Percentiles rank a stretch among this genome's conserved stretches.
Conservation (phyloP, 2,888 invertebrate species). For the Lasioglossum marginatum region DNA sequence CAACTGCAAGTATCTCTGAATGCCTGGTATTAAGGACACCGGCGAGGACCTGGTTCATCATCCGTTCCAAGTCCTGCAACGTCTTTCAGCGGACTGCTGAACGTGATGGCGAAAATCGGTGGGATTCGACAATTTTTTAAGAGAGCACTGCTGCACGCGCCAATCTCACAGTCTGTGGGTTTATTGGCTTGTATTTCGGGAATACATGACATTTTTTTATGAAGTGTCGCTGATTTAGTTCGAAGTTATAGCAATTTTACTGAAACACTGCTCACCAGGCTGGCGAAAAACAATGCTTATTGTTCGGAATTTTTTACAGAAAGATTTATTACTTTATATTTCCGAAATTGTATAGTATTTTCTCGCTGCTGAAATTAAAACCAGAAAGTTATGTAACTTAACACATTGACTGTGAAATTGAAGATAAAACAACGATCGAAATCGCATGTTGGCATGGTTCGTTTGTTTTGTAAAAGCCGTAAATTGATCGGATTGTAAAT, state of each 20-base stretch:
- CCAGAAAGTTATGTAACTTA: neutral
- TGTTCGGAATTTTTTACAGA: neutral
- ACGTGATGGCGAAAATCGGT: neutral
- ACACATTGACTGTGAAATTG: neutral
- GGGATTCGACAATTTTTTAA: neutral
- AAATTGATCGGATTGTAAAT: neutral
- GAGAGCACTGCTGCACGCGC: neutral
- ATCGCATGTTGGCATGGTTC: neutral
- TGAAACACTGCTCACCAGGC: neutral
- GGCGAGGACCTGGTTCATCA: constrained; percentile 1
- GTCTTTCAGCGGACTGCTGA: neutral
- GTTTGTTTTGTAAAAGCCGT: neutral
- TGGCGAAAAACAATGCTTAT: neutral
- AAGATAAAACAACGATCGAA: neutral
- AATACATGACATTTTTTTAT: neutral
- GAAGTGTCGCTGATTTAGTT: neutral
- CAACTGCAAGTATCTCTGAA: constrained; percentile 56
- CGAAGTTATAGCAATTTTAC: too few relatives aligned
- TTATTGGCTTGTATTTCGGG: neutral
- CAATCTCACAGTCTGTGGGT: neutral
- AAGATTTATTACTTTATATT: neutral
- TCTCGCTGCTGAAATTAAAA: neutral
- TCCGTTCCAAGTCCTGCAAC: constrained; percentile 1
- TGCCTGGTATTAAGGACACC: constrained; percentile 36
- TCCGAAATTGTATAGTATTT: neutral